Evolutionary conservation across 2,113 vertebrate genomes (phyloP).

Genomic region (Pseudorhombus dupliciocellatus): DNA sequence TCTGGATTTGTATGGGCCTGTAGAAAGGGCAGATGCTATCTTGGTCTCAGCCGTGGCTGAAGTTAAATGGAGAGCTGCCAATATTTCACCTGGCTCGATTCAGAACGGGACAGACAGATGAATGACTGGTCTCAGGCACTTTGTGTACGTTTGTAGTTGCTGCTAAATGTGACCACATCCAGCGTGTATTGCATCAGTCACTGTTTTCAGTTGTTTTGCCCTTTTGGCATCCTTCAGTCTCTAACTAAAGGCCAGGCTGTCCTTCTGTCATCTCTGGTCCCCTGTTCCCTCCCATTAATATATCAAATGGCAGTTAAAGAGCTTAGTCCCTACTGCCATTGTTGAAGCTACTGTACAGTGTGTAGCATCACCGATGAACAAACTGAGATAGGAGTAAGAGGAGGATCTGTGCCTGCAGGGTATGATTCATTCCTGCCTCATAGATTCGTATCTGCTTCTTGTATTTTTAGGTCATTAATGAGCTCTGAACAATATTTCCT

Average conservation of each 20-base stretch:
- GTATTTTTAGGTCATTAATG: slow-evolving; percentile 12
- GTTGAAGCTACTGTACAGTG: neutral
- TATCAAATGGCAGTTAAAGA: neutral
- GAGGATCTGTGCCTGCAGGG: slow-evolving; percentile 9
- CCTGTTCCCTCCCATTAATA: neutral
- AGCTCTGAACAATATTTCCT: neutral
- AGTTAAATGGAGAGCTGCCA: slow-evolving; percentile 60
- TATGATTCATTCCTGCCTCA: neutral
- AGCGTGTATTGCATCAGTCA: neutral
- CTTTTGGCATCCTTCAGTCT: neutral
- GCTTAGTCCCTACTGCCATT: neutral
- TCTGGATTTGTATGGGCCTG: slow-evolving; percentile 56
- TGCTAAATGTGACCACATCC: neutral
- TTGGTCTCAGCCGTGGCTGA: slow-evolving; percentile 34
- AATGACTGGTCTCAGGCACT: slow-evolving; percentile 28
- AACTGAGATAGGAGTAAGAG: slow-evolving; percentile 6
- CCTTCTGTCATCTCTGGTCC: neutral
- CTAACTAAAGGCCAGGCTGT: neutral
- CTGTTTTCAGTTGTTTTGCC: neutral
- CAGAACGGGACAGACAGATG: slow-evolving; percentile 26
- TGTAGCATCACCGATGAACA: neutral
- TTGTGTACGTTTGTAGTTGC: slow-evolving; percentile 17
- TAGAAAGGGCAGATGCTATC: slow-evolving; percentile 77
- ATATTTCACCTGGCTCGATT: slow-evolving; percentile 47
- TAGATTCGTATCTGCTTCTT: neutral